Conservation (phyloP, 1,140 invertebrate species). For the Meloidogyne exigua region DNA sequence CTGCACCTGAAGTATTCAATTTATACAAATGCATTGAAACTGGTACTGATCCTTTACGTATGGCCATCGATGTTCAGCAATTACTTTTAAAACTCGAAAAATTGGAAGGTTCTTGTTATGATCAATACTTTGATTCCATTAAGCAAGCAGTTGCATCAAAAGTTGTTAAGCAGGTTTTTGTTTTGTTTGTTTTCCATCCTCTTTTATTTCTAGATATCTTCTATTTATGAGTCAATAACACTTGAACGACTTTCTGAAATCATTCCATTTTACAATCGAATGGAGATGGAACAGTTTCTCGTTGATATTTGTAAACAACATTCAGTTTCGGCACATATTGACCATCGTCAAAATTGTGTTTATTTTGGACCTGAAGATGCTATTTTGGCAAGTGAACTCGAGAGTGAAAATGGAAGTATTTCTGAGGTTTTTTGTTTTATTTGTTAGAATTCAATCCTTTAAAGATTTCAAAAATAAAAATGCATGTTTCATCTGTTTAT, state of each 20-base stretch:
- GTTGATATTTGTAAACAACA: conserved; percentile 58
- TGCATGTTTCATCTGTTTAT: conserved; percentile 52
- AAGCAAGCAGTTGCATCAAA: conserved; percentile 55
- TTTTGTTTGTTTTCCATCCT: not conserved
- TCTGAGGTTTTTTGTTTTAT: conserved; percentile 37
- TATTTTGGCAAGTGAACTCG: conserved; percentile 56
- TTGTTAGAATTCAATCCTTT: not conserved
- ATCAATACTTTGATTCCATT: conserved; percentile 43
- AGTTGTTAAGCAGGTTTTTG: conserved; percentile 53
- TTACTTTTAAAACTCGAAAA: conserved; percentile 34
- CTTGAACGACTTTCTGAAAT: conserved; percentile 52
- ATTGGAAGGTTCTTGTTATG: conserved; percentile 41
- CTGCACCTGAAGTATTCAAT: conserved; percentile 36
- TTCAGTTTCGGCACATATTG: conserved; percentile 54
- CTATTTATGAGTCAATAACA: conserved; percentile 58
- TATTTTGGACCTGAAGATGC: conserved; percentile 52
- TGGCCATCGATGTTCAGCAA: conserved; percentile 38
- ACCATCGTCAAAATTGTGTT: conserved; percentile 57
- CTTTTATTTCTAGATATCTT: conserved; percentile 39
- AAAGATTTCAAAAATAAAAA: conserved; percentile 45
- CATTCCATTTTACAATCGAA: conserved; percentile 55
- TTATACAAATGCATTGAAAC: conserved; percentile 55
- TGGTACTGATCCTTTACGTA: conserved; percentile 57
- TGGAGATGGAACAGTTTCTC: conserved; percentile 55
- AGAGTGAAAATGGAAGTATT: conserved; percentile 43